Evolutionary conservation across 2,888 invertebrate genomes (phyloP).

Genomic region (Tenthredo scrophulariae): DNA sequence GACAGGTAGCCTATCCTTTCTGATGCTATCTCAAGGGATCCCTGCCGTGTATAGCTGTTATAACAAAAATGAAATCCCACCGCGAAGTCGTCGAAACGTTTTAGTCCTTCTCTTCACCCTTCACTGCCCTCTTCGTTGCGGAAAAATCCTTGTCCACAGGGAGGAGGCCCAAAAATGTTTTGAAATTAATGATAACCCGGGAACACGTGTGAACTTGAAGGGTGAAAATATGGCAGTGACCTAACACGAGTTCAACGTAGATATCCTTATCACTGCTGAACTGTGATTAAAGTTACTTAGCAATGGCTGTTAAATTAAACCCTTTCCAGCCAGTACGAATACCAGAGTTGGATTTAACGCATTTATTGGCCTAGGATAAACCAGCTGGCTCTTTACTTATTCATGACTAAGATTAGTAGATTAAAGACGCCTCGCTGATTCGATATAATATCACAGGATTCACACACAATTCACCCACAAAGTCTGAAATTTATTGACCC

Average conservation of each 20-base stretch:
- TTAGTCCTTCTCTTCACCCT: background rate
- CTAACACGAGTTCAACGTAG: background rate
- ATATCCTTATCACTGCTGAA: slow-evolving; percentile 12
- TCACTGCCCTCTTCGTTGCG: background rate
- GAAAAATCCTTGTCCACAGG: background rate
- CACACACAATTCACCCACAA: background rate
- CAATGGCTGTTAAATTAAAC: background rate
- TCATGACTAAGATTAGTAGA: slow-evolving; percentile 1
- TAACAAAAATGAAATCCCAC: slow-evolving; percentile 7
- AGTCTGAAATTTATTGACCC: slow-evolving; percentile 39
- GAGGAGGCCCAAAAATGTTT: background rate
- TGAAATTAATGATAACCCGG: slow-evolving; percentile 14
- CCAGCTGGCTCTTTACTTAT: background rate
- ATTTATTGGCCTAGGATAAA: background rate
- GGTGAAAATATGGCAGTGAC: background rate
- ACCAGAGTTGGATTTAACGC: background rate
- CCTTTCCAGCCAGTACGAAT: background rate
- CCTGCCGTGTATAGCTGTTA: background rate
- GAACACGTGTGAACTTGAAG: background rate
- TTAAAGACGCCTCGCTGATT: background rate
- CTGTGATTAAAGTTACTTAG: slow-evolving; percentile 38
- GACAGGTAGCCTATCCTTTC: slow-evolving; percentile 14
- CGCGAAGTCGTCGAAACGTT: slow-evolving; percentile 22
- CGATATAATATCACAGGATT: slow-evolving; percentile 15
- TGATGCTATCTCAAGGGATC: slow-evolving; percentile 13